Percentiles rank a stretch among this genome's conserved stretches.
Conservation (phyloP, 2,113 vertebrate species). For the Hystrix brachyura region DNA sequence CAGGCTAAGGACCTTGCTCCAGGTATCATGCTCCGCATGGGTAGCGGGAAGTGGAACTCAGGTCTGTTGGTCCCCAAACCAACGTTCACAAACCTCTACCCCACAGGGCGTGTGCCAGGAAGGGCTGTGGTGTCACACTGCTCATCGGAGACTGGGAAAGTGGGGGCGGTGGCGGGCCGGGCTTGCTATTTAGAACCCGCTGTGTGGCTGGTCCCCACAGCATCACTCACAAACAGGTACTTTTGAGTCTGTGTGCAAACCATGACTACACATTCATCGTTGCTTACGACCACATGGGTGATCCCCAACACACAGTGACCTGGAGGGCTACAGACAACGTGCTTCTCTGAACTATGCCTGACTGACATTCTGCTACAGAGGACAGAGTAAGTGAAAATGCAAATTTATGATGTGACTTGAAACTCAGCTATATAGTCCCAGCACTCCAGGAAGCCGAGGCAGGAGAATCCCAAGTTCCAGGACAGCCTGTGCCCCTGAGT, state of each 20-base stretch:
- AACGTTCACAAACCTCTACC: slow-evolving; percentile 57
- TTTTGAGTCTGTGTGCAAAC: neutral
- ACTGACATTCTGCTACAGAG: neutral
- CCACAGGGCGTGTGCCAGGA: slow-evolving; percentile 67
- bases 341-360: neutral
- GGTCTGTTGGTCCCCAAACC: slow-evolving; percentile 64
- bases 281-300: fast-evolving
- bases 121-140: neutral
- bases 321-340: neutral
- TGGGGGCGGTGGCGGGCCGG: neutral
- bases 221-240: neutral
- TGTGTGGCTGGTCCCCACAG: neutral
- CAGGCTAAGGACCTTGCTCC: slow-evolving; percentile 69
- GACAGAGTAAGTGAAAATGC: slow-evolving; percentile 43
- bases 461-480: neutral
- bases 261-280: neutral
- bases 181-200: neutral
- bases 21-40: slow-evolving; percentile 61
- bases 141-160: neutral
- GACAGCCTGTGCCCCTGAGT: neutral
- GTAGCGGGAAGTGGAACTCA: slow-evolving; percentile 80
- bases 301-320: neutral
- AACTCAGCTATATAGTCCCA: neutral
- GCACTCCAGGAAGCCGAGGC: neutral
- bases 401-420: slow-evolving; percentile 3